phyloP scores from a whole-genome alignment of 1,140 invertebrate species.

The Elysia chlorotica region DNA sequence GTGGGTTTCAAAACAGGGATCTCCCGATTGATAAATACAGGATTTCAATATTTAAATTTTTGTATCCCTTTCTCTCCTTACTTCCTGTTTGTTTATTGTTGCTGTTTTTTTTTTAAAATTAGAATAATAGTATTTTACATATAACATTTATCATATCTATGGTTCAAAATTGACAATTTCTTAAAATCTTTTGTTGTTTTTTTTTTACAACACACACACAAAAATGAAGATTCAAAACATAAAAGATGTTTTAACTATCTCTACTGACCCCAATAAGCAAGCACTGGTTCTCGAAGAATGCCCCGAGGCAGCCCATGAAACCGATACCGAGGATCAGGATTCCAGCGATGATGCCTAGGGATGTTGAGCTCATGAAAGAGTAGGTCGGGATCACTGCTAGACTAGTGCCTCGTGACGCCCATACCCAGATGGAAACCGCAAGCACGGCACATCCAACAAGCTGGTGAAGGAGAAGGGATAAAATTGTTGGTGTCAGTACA shows the following conservation, averaged over 20 bases:
- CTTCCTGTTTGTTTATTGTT: too few relatives aligned
- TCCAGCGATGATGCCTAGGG: constrained; percentile 71
- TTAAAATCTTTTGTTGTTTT: too few relatives aligned
- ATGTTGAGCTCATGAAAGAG: constrained; percentile 46
- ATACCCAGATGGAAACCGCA: constrained; percentile 76
- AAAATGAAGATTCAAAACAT: too few relatives aligned
- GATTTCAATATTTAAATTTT: too few relatives aligned
- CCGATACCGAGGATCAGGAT: constrained; percentile 80
- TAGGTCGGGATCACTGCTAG: constrained; percentile 37
- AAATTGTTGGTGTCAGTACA: not conserved
- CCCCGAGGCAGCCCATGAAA: constrained; percentile 88
- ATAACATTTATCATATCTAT: too few relatives aligned
- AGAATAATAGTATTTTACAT: too few relatives aligned
- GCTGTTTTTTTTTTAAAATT: too few relatives aligned
- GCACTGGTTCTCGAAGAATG: constrained; percentile 82
- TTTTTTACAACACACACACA: too few relatives aligned
- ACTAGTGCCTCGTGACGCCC: constrained; percentile 58
- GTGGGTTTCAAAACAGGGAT: too few relatives aligned
- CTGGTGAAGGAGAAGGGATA: constrained; percentile 62
- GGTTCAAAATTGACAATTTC: too few relatives aligned
- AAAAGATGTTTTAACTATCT: not conserved
- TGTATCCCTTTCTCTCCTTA: too few relatives aligned
- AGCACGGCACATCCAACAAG: constrained; percentile 73
- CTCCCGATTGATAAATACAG: too few relatives aligned
- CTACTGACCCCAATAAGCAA: constrained; percentile 77